phyloP scores from a whole-genome alignment of 2,113 vertebrate genomes.

The Sus scrofa region DNA sequence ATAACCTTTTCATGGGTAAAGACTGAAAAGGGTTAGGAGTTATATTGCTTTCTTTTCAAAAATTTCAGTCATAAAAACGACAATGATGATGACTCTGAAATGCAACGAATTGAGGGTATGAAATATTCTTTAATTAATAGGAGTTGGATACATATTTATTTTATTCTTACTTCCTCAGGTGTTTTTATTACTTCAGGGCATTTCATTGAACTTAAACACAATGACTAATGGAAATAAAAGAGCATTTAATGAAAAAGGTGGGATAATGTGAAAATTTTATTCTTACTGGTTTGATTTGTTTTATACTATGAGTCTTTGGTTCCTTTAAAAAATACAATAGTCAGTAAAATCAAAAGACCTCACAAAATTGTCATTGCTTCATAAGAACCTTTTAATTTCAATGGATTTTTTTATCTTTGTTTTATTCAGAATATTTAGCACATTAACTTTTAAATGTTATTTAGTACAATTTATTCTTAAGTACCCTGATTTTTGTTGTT shows the following conservation, averaged over 20 bases:
- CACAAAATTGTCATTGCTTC: background rate
- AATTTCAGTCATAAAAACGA: background rate
- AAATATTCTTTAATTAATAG: background rate
- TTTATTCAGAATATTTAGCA: background rate
- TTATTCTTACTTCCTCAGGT: background rate
- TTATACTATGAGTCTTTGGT: background rate
- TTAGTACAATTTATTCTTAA: background rate
- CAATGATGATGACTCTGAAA: background rate
- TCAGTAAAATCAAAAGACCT: background rate
- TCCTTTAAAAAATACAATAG: background rate
- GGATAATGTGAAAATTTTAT: background rate
- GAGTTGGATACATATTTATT: background rate
- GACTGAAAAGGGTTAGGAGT: background rate
- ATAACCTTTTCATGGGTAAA: background rate
- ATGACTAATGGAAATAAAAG: constrained; percentile 26
- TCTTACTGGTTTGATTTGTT: background rate
- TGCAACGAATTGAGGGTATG: background rate
- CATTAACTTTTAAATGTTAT: background rate
- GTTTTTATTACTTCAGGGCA: background rate
- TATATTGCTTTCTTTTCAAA: background rate
- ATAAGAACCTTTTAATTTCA: background rate
- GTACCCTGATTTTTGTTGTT: background rate
- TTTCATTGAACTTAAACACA: background rate
- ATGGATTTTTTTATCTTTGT: background rate
- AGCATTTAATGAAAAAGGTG: background rate